phyloP scores from a whole-genome alignment of 92 coral and sea anemone species.

The Siderastrea radians region DNA sequence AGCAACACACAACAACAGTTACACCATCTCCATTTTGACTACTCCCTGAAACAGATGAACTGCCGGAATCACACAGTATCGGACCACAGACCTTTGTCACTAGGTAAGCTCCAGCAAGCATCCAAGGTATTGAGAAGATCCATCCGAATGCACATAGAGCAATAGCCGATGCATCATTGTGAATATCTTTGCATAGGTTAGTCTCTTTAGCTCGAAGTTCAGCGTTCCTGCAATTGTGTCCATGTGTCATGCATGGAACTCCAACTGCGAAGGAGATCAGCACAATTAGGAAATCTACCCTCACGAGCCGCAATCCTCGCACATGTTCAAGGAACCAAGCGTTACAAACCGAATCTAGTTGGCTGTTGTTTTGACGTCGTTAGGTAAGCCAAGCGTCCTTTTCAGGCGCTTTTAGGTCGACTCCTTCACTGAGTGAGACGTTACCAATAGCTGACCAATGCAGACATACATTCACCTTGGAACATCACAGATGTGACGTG shows the following conservation, averaged over 20 bases:
- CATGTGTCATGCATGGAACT: background rate
- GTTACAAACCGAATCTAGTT: too few relatives aligned
- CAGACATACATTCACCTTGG: too few relatives aligned
- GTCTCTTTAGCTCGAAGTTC: background rate
- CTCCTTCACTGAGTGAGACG: background rate
- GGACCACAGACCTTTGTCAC: too few relatives aligned
- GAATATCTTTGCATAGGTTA: background rate
- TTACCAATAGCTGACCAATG: background rate
- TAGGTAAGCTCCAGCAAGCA: background rate
- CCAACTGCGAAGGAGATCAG: background rate
- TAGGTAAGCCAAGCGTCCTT: too few relatives aligned
- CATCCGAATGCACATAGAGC: background rate
- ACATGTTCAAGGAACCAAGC: background rate
- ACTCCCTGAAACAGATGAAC: too few relatives aligned
- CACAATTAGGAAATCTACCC: background rate
- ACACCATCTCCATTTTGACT: too few relatives aligned
- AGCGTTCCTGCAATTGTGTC: background rate
- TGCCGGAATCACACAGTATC: too few relatives aligned
- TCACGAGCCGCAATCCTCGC: background rate
- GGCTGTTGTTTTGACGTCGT: background rate
- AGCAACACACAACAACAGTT: too few relatives aligned
- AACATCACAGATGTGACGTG: too few relatives aligned
- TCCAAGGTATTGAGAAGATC: background rate
- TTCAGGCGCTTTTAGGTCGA: background rate
- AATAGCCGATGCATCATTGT: constrained; percentile 6